These are phyloP conservation scores for Listronotus bonariensis DNA, from an alignment of 1,140 invertebrate species.

Conservation along the genomic window DNA sequence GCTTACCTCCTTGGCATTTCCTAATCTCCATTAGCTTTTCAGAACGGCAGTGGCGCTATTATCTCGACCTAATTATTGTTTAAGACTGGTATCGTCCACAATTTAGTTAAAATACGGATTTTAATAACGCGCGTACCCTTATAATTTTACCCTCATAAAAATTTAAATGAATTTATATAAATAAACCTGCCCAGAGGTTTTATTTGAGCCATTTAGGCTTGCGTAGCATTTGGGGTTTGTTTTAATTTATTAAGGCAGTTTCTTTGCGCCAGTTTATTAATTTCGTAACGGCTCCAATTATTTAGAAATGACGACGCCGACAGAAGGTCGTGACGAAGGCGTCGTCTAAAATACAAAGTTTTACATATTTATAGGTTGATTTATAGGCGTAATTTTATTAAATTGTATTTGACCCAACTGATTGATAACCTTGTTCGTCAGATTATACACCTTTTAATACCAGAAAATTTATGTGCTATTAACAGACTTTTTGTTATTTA, in stretches of 20 bases:
- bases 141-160: slow-evolving; percentile 27
- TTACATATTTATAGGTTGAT: no score
- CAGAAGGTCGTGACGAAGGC: slow-evolving; percentile 1
- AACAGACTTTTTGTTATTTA: no score
- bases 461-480: no score
- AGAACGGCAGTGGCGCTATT: no score
- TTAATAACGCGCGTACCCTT: slow-evolving; percentile 22
- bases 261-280: slow-evolving; percentile 23
- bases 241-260: slow-evolving; percentile 19
- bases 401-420: no score
- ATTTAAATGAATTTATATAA: slow-evolving; percentile 30
- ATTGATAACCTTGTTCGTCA: no score
- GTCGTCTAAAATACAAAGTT: not conserved
- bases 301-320: slow-evolving; percentile 8
- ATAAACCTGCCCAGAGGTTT: slow-evolving; percentile 19
- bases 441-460: no score
- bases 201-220: slow-evolving; percentile 11
- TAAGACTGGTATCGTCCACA: slow-evolving; percentile 16
- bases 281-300: slow-evolving; percentile 19
- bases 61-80: slow-evolving; percentile 20
- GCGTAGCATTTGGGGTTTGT: slow-evolving; percentile 16
- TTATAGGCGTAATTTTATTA: no score
- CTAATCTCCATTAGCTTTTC: no score
- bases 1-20: no score
- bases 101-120: slow-evolving; percentile 24